Evolutionary conservation across 2,888 invertebrate genomes (phyloP).

Genomic region (Leucozona laternaria): DNA sequence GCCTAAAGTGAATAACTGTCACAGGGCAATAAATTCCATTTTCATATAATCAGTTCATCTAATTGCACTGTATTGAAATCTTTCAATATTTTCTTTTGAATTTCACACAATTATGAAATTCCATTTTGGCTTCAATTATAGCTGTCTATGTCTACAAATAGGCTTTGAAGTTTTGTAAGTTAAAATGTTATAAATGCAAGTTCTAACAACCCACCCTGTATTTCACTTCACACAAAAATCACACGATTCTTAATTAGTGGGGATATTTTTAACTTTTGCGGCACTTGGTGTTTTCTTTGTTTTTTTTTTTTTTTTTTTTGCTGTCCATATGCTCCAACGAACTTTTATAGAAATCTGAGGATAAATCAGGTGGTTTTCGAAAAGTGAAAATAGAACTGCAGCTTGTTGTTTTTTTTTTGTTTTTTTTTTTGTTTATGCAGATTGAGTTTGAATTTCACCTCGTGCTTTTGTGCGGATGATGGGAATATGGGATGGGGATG

Average conservation of each 20-base stretch:
- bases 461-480: slow-evolving; percentile 16
- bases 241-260: slow-evolving; percentile 24
- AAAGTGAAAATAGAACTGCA: slow-evolving; percentile 63
- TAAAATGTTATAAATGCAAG: background rate
- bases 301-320: slow-evolving; percentile 66
- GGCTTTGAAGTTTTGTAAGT: background rate
- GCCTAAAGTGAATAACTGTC: too few relatives aligned
- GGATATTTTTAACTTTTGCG: slow-evolving; percentile 47
- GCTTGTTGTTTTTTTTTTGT: slow-evolving; percentile 25
- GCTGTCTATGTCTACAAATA: background rate
- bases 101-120: too few relatives aligned
- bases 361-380: slow-evolving; percentile 70
- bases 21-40: too few relatives aligned
- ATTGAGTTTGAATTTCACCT: slow-evolving; percentile 58
- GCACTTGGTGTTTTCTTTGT: slow-evolving; percentile 43
- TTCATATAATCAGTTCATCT: too few relatives aligned
- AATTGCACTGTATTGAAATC: too few relatives aligned
- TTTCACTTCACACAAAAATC: background rate
- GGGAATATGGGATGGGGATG: background rate
- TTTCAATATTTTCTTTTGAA: too few relatives aligned
- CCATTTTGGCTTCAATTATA: too few relatives aligned
- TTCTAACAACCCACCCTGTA: background rate
- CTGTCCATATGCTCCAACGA: slow-evolving; percentile 69
- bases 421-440: slow-evolving; percentile 55
- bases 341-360: slow-evolving; percentile 55